Conservation (phyloP, 2,113 vertebrate genomes). For the Salvelinus alpinus region DNA sequence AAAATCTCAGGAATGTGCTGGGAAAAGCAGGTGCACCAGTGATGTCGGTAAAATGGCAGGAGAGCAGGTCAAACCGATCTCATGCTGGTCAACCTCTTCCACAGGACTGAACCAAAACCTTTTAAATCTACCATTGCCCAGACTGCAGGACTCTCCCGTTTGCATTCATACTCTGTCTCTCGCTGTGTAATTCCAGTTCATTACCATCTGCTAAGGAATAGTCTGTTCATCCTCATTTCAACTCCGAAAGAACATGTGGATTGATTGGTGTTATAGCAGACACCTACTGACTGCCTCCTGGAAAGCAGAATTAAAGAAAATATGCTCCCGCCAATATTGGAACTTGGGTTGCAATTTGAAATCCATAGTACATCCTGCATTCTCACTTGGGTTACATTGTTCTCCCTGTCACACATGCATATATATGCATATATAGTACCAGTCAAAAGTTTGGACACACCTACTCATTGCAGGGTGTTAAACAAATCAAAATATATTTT, state of each 20-base stretch:
- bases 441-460: no score
- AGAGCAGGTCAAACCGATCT: conserved; percentile 8
- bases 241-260: neutral
- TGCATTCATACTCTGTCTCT: conserved; percentile 15
- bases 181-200: conserved; percentile 45
- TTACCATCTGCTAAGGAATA: conserved; percentile 26
- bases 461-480: no score
- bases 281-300: no score
- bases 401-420: neutral
- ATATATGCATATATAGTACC: no score
- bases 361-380: neutral
- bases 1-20: conserved; percentile 17
- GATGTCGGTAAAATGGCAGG: neutral
- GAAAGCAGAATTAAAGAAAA: no score
- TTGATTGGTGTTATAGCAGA: no score
- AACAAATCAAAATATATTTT: no score
- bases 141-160: conserved; percentile 32
- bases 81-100: neutral
- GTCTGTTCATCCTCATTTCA: conserved; percentile 33
- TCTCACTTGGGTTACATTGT: conserved; percentile 22
- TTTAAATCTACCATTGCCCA: conserved; percentile 19
- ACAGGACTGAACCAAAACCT: conserved; percentile 18
- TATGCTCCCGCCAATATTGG: neutral
- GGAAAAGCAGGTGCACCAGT: conserved; percentile 15
- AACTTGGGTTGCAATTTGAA: no score